Percentiles rank a stretch among this genome's conserved stretches.
These are phyloP conservation scores for Atherix ibis DNA, from an alignment of 2,888 invertebrate species.

Conservation along the genomic window DNA sequence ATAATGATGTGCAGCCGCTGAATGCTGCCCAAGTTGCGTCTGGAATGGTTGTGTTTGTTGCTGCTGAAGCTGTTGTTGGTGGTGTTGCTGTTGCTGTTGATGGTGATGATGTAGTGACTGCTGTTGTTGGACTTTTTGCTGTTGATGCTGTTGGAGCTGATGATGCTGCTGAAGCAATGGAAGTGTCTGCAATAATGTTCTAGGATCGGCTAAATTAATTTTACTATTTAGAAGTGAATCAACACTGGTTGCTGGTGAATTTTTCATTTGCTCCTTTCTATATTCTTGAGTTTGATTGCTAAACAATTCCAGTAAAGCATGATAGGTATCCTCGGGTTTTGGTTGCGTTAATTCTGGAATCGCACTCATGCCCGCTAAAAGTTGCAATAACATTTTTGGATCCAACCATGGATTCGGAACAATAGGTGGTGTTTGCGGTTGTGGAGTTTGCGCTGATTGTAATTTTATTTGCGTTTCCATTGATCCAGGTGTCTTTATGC, in stretches of 20 bases:
- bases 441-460: constrained; percentile 15
- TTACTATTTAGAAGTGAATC: constrained; percentile 20
- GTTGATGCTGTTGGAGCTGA: constrained; percentile 9
- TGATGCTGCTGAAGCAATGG: constrained; percentile 19
- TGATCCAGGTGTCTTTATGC: constrained; percentile 9
- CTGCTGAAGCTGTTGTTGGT: constrained; percentile 17
- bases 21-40: too few species aligned
- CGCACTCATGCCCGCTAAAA: constrained; percentile 21
- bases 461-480: constrained; percentile 7
- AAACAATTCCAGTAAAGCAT: constrained; percentile 23
- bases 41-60: constrained; percentile 4
- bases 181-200: constrained; percentile 19
- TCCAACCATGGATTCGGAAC: constrained; percentile 20
- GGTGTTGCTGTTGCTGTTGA: constrained; percentile 21
- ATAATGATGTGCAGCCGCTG: constrained; percentile 14
- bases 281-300: constrained; percentile 19
- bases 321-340: constrained; percentile 19
- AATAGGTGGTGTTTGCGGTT: constrained; percentile 15
- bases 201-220: constrained; percentile 18
- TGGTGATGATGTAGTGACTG: constrained; percentile 17
- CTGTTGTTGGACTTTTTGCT: too few species aligned
- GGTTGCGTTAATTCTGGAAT: constrained; percentile 10
- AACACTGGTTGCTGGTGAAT: constrained; percentile 11
- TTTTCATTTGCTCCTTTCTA: constrained; percentile 12
- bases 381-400: constrained; percentile 23